A percentile compares a stretch with the other conserved stretches of the same genome.
Evolutionary conservation across 2,888 invertebrate genomes (phyloP).

Genomic region (Aphodius sticticus): DNA sequence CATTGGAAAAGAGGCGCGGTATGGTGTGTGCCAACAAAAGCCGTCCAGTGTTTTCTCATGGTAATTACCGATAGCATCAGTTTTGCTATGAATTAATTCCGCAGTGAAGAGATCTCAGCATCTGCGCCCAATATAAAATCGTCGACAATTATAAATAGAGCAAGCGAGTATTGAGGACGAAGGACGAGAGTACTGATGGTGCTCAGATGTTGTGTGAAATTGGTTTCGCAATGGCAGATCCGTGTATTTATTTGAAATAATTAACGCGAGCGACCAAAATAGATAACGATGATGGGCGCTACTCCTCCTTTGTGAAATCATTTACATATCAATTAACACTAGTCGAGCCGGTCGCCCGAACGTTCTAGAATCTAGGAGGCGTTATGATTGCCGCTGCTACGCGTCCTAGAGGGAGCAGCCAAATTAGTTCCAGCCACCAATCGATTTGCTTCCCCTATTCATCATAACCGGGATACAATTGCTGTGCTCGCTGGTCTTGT

Average conservation of each 20-base stretch:
- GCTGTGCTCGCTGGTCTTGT: not conserved
- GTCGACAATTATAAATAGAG: not conserved
- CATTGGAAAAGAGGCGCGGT: not conserved
- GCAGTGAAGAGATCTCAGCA: not conserved
- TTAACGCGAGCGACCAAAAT: conserved; percentile 21
- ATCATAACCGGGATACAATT: not conserved
- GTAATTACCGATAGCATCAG: not conserved
- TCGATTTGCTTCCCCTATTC: not conserved
- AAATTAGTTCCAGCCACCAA: not conserved
- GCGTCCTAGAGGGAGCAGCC: not conserved
- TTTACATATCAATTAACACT: conserved; percentile 27
- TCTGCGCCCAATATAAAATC: not conserved
- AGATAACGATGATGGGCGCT: conserved; percentile 15
- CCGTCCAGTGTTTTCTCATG: not conserved
- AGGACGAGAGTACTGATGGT: not conserved
- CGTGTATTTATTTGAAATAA: conserved; percentile 21
- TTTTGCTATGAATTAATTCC: not conserved
- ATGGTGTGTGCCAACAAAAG: not conserved
- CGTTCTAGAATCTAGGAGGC: conserved; percentile 21
- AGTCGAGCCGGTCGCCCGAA: conserved; percentile 6
- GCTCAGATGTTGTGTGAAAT: conserved; percentile 21
- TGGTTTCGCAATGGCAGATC: conserved; percentile 6
- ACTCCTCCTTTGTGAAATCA: conserved; percentile 21
- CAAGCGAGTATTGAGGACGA: not conserved
- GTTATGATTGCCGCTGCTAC: not conserved